Conservation (phyloP, 2,113 vertebrate genomes). For the Rhinichthys klamathensis region DNA sequence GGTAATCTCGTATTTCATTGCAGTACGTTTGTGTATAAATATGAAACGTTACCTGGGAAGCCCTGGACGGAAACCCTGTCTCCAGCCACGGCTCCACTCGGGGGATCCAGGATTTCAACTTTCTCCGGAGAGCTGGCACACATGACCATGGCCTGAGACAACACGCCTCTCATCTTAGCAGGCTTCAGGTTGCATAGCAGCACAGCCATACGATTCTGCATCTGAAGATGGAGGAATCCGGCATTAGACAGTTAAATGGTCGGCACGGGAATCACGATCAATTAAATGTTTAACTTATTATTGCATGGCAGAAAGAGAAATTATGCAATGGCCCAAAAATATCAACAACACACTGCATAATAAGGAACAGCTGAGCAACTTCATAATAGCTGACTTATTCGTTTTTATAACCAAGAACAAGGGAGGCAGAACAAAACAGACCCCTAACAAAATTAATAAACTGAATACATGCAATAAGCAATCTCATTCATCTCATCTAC, state of each 20-base stretch:
- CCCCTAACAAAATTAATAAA: not conserved
- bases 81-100: conserved; percentile 82
- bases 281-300: not conserved
- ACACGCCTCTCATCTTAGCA: conserved; percentile 87
- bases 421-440: not conserved
- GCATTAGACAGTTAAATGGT: not conserved
- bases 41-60: conserved; percentile 82
- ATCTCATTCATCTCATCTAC: conserved; percentile 10
- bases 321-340: not conserved
- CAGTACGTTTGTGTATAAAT: not conserved
- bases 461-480: conserved; percentile 22
- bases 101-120: conserved; percentile 90
- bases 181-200: conserved; percentile 94
- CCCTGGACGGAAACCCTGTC: conserved; percentile 86
- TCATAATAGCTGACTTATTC: conserved; percentile 10
- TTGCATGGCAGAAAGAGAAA: not conserved
- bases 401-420: conserved; percentile 16
- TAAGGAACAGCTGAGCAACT: conserved; percentile 2
- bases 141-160: conserved; percentile 93
- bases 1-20: not conserved
- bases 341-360: not conserved
- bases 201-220: conserved; percentile 93
- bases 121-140: conserved; percentile 91
- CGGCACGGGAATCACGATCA: not conserved
- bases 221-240: conserved; percentile 71